Evolutionary conservation across 1,140 invertebrate species (phyloP), one percentile per base, ranked within the genome.

Genomic region (Rhyzopertha dominica): DNA sequence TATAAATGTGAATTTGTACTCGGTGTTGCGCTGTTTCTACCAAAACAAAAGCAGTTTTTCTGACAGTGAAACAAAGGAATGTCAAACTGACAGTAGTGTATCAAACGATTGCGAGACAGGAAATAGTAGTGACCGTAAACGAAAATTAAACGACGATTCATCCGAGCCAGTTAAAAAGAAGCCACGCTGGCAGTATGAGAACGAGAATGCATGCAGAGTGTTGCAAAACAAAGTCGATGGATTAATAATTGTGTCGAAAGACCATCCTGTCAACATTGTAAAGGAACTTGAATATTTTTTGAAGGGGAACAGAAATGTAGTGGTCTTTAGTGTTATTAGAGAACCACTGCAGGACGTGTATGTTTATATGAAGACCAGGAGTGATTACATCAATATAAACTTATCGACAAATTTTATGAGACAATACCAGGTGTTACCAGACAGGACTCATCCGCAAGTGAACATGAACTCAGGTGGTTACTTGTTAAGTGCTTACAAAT

Each of bases 331-430:
- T 56, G 72, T 74, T 40, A 79, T 82, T 61, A 76, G 82, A 53
- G 90, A 94, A 72, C 82, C 90, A 2, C 66, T 95, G 8, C 75
- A 87, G 54, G 85, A 92, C 42, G 77, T 85, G 26, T 95, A 87
- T 62, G 66, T 81, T 23, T 74, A 78, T 48, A 64, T 95, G 9
- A 93, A 90, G 64, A 70, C 75, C 29, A 65, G 71, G 9, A 74
- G 73, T 12, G 77, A 81, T 63, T 77, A 89, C 7, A 75, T 87
- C 12, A 82, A 81, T 59, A 60, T 95, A 18, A 80, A 78, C 64
- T 61, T 97, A 1, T 82, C 84, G 25, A 87, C 88, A 32, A 92
- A 86, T 55, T 96, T 92, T 79, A 70, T 92, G 57, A 75, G 93
- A 52, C 80, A 82, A 36, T 94, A 94, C 75, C 94, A 97, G 76